These are phyloP conservation scores for Andrena fulva DNA, from an alignment of 2,888 invertebrate genomes.

Conservation along the genomic window DNA sequence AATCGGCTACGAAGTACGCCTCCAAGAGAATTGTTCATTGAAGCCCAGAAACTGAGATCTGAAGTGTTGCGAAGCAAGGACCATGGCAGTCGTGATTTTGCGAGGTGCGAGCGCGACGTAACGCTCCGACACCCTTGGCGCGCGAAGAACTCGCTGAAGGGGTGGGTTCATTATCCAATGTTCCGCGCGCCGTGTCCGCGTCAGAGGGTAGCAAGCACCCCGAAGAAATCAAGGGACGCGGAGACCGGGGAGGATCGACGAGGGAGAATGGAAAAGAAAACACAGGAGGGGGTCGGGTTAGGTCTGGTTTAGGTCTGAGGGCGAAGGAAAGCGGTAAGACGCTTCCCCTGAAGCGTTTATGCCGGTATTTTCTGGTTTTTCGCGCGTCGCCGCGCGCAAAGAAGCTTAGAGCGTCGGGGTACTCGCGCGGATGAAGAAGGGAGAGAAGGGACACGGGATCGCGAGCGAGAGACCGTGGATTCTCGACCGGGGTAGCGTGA, in stretches of 20 bases:
- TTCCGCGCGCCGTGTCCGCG: conserved; percentile 9
- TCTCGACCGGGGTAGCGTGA: neutral
- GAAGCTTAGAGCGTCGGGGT: neutral
- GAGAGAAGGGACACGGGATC: no score
- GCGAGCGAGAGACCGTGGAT: neutral
- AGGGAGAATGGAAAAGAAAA: conserved; percentile 13
- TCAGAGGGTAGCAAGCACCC: neutral
- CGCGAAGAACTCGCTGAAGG: conserved; percentile 8
- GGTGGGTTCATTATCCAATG: conserved; percentile 55
- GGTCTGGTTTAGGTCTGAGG: neutral
- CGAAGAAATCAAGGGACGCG: neutral
- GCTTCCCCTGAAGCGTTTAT: neutral
- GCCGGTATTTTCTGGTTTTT: conserved; percentile 2
- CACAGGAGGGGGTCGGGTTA: neutral
- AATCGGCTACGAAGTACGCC: no score
- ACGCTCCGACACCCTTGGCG: neutral
- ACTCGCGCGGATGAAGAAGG: neutral
- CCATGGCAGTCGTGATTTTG: neutral
- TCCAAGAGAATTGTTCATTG: no score
- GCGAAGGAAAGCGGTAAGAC: conserved; percentile 2
- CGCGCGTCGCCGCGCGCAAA: neutral
- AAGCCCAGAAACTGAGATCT: no score
- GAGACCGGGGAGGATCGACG: conserved; percentile 6
- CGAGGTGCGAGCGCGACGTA: neutral
- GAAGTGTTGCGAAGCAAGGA: neutral